Conservation (phyloP, 1,140 invertebrate genomes). For the Hylaeus volcanicus region DNA sequence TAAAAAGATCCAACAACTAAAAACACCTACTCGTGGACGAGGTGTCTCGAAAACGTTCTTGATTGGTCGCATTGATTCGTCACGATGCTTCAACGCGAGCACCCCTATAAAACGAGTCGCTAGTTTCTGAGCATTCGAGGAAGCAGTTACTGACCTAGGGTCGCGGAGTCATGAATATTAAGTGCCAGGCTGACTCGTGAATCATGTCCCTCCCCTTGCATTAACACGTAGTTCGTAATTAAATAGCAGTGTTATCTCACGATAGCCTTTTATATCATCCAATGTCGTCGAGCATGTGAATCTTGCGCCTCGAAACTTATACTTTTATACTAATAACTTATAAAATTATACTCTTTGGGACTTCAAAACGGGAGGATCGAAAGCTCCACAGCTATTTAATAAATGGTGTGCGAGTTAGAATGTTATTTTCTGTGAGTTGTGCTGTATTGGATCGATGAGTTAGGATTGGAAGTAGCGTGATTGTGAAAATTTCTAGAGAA, state of each 20-base stretch:
- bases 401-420: too few species aligned
- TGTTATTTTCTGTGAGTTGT: neutral
- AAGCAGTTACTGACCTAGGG: constrained; percentile 51
- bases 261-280: neutral
- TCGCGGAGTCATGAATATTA: constrained; percentile 44
- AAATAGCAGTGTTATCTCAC: constrained; percentile 8
- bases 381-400: too few species aligned
- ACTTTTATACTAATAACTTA: too few species aligned
- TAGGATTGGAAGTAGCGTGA: too few species aligned
- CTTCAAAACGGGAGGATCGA: too few species aligned
- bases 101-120: neutral
- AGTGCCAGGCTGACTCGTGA: constrained; percentile 26
- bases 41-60: too few species aligned
- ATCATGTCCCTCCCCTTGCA: neutral
- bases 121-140: neutral
- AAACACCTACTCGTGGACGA: too few species aligned
- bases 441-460: neutral
- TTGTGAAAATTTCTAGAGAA: neutral
- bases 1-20: too few species aligned
- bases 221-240: constrained; percentile 17
- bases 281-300: neutral
- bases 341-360: too few species aligned
- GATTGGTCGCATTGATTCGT: neutral
- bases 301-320: neutral
- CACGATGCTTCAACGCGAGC: neutral